Conservation (phyloP, 1,140 invertebrate species). For the Drosophila suzukii region DNA sequence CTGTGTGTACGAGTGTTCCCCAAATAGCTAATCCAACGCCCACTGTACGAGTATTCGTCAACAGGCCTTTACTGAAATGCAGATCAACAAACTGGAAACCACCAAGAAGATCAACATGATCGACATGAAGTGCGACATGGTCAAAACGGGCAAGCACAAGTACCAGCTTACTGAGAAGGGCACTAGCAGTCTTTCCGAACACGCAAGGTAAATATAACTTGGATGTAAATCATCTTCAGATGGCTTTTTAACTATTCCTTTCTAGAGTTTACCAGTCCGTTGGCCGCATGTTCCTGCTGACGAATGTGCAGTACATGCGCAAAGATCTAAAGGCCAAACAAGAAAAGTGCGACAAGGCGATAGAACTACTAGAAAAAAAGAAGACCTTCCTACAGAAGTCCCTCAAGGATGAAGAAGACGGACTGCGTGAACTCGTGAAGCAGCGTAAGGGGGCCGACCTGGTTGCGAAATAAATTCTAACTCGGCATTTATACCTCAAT, state of each 20-base stretch:
- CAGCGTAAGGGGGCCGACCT: conserved; percentile 78
- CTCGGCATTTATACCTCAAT: no score
- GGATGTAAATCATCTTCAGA: neutral
- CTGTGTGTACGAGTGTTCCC: no score
- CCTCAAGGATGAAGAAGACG: conserved; percentile 81
- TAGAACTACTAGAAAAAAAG: conserved; percentile 76
- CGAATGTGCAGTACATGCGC: no score
- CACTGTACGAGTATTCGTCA: no score
- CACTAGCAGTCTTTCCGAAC: conserved; percentile 68
- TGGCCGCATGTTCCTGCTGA: no score
- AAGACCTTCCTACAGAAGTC: conserved; percentile 80
- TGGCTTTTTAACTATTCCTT: neutral
- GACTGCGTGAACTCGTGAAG: conserved; percentile 79
- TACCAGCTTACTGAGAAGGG: conserved; percentile 79
- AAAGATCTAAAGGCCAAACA: conserved; percentile 76
- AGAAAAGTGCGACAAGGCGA: conserved; percentile 80
- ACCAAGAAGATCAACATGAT: no score
- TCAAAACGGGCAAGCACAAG: conserved; percentile 82
- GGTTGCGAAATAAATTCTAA: no score
- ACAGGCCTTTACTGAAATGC: no score
- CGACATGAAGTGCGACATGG: no score
- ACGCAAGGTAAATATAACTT: conserved; percentile 54
- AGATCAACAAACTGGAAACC: no score
- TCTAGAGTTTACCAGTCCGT: conserved; percentile 80
- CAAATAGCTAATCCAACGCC: no score